Conservation (phyloP, 2,797 vertebrate genomes). For the Sardinella longiceps region DNA sequence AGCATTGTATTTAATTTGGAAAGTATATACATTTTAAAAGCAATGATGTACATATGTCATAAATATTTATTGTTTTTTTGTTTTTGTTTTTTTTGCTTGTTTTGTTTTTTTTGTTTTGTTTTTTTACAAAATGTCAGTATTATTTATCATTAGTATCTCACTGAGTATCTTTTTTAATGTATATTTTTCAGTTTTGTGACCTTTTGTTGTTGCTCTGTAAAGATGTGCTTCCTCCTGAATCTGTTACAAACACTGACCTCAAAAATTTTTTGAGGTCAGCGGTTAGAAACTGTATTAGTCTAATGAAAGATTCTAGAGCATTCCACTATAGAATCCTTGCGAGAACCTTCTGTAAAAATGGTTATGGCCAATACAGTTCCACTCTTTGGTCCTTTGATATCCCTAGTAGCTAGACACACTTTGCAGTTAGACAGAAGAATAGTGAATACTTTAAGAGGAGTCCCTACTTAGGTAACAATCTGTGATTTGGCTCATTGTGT, state of each 20-base stretch:
- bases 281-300: not conserved
- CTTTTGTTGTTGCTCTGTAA: not conserved
- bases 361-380: slow-evolving; percentile 1
- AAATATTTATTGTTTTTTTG: slow-evolving; percentile 9
- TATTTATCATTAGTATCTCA: slow-evolving; percentile 48
- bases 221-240: not conserved
- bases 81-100: slow-evolving; percentile 28
- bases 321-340: too few species aligned
- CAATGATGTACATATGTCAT: slow-evolving; percentile 3
- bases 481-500: not conserved
- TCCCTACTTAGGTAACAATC: not conserved
- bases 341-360: not conserved
- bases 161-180: slow-evolving; percentile 40
- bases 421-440: not conserved
- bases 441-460: not conserved
- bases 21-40: not conserved
- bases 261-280: too few species aligned
- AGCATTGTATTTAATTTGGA: slow-evolving; percentile 10
- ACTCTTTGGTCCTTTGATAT: not conserved
- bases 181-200: slow-evolving; percentile 30
- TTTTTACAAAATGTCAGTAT: slow-evolving; percentile 49
- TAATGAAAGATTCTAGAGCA: too few species aligned
- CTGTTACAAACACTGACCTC: too few species aligned
- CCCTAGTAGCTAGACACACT: not conserved
- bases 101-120: too few species aligned